phyloP scores from a whole-genome alignment of 2,888 invertebrate genomes.

The Lampropteryx suffumata region DNA sequence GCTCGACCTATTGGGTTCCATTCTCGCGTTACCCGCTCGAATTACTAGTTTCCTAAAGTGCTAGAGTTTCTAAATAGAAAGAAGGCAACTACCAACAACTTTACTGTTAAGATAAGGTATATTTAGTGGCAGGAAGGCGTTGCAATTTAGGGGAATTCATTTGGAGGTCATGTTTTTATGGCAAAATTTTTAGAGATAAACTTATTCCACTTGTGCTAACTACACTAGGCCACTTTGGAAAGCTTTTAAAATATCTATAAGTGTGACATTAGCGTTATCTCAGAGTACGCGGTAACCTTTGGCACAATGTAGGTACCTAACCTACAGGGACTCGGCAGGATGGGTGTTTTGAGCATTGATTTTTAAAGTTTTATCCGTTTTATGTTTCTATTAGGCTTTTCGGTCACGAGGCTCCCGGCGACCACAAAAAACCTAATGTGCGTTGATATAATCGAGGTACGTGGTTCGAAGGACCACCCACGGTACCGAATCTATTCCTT shows the following conservation, averaged over 20 bases:
- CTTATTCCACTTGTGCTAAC: not conserved
- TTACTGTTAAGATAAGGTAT: too few relatives aligned
- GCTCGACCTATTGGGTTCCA: constrained; percentile 63
- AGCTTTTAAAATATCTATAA: constrained; percentile 31
- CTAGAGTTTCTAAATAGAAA: constrained; percentile 57
- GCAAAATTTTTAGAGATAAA: not conserved
- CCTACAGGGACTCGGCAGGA: too few relatives aligned
- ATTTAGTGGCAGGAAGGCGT: too few relatives aligned
- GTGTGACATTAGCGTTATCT: constrained; percentile 34
- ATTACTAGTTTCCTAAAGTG: constrained; percentile 53
- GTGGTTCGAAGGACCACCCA: constrained; percentile 61
- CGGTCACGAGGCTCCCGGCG: constrained; percentile 49
- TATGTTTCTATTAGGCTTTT: constrained; percentile 50
- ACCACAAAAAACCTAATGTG: constrained; percentile 55
- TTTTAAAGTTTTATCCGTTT: constrained; percentile 29
- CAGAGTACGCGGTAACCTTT: constrained; percentile 27
- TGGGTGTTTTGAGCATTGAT: constrained; percentile 26
- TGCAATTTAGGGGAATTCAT: too few relatives aligned
- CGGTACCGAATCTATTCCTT: constrained; percentile 47
- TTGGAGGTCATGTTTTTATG: not conserved
- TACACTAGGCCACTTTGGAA: constrained; percentile 14
- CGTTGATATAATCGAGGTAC: constrained; percentile 56
- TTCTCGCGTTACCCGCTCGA: constrained; percentile 59
- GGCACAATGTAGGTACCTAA: constrained; percentile 3
- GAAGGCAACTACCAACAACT: too few relatives aligned